phyloP scores from a whole-genome alignment of 1,140 invertebrate species.

The Diabrotica virgifera region DNA sequence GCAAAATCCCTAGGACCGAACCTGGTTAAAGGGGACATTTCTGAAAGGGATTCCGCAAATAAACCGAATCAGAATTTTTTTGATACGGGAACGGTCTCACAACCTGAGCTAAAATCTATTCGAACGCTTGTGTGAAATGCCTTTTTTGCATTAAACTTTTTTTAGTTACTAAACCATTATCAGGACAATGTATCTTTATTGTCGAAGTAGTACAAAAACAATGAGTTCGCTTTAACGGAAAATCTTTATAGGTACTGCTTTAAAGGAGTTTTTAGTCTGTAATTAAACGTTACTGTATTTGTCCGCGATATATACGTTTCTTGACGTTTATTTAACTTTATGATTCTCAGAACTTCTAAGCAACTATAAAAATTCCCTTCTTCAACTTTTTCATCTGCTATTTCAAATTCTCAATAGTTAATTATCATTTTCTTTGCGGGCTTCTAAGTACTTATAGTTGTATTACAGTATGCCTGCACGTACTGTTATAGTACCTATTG shows the following conservation, averaged over 20 bases:
- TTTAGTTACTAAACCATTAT: too few relatives aligned
- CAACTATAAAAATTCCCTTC: background rate
- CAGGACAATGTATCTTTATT: too few relatives aligned
- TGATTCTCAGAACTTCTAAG: constrained; percentile 1
- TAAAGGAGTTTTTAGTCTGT: background rate
- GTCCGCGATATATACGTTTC: background rate
- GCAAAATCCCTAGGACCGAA: too few relatives aligned
- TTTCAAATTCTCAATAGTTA: background rate
- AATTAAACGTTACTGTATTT: background rate
- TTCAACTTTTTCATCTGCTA: background rate
- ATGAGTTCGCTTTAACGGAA: background rate
- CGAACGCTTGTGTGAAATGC: too few relatives aligned
- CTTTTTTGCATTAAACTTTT: too few relatives aligned
- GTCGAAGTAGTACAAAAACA: background rate
- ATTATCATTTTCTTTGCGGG: background rate
- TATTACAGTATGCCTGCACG: background rate
- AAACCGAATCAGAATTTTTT: too few relatives aligned
- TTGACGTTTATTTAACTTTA: background rate
- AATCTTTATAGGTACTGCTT: background rate
- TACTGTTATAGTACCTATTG: background rate
- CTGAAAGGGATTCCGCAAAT: too few relatives aligned
- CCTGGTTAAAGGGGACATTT: too few relatives aligned
- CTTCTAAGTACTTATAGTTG: background rate
- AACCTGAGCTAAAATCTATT: too few relatives aligned
- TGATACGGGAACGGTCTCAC: too few relatives aligned